These are phyloP conservation scores for Eulemur rubriventer DNA, from an alignment of 2,797 vertebrate genomes.

Conservation along the genomic window DNA sequence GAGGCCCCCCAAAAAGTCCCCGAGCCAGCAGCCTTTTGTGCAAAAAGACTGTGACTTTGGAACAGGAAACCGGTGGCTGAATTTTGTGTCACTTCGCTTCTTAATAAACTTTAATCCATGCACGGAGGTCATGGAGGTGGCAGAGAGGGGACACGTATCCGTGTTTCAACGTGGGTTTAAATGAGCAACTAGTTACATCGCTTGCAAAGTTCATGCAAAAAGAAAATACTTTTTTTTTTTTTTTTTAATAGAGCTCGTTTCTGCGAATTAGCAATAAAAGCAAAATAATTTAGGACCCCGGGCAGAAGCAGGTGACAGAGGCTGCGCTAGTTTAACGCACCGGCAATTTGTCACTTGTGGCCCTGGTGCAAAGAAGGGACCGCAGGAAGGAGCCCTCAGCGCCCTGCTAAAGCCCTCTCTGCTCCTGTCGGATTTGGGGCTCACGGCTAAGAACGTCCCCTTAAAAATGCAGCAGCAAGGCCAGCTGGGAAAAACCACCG, in stretches of 20 bases:
- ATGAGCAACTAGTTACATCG: background rate
- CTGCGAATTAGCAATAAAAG: background rate
- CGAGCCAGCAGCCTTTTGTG: background rate
- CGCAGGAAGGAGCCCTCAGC: background rate
- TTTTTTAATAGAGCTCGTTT: background rate
- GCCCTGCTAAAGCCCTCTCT: constrained; percentile 51
- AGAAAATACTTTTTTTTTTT: background rate
- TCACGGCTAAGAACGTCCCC: background rate
- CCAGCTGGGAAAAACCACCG: background rate
- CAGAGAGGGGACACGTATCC: background rate
- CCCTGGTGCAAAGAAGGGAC: background rate
- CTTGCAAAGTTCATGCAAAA: background rate
- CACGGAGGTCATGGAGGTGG: background rate
- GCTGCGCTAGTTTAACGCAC: background rate
- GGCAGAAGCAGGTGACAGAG: background rate
- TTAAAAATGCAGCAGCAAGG: background rate
- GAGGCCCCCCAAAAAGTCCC: background rate
- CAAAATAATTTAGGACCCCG: background rate
- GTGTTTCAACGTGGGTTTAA: background rate
- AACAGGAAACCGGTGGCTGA: background rate
- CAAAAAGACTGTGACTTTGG: background rate
- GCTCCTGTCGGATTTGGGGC: background rate
- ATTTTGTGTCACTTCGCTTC: background rate
- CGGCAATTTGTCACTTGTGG: rapidly evolving
- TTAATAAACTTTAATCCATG: background rate